A percentile compares a stretch with the other conserved stretches of the same genome.
phyloP scores from a whole-genome alignment of 2,888 invertebrate species.

The Coremacera marginata region DNA sequence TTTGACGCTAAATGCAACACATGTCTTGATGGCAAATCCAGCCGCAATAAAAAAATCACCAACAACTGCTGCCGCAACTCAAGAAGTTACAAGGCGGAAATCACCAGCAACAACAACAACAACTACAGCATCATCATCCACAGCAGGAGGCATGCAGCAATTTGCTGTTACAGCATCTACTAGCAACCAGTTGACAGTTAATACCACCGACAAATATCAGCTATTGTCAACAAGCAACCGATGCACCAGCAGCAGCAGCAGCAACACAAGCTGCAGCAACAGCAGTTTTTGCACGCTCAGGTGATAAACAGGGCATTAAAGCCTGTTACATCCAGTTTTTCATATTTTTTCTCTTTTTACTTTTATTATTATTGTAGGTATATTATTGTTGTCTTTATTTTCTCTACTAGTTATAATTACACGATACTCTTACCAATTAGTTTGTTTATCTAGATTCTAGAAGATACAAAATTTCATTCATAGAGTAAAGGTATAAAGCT shows the following conservation, averaged over 20 bases:
- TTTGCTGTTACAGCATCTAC: neutral
- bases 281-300: conserved; percentile 8
- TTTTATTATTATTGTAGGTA: neutral
- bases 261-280: conserved; percentile 15
- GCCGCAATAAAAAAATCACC: conserved; percentile 20
- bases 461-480: neutral
- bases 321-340: neutral
- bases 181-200: neutral
- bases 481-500: too few species aligned
- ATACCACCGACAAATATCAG: conserved; percentile 5
- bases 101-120: conserved; percentile 33
- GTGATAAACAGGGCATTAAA: conserved; percentile 28
- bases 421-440: neutral
- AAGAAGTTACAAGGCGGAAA: conserved; percentile 21
- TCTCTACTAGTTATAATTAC: neutral
- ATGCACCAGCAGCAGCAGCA: conserved; percentile 22
- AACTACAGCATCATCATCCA: conserved; percentile 20
- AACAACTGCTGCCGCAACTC: conserved; percentile 15
- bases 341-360: too few species aligned
- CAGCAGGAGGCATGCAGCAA: neutral
- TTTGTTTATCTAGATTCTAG: neutral
- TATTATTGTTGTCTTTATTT: neutral
- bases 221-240: conserved; percentile 11
- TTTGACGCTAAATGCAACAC: conserved; percentile 43
- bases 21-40: conserved; percentile 16